Base-by-base conservation (phyloP, 2,888 invertebrate species). In the Diarsia brunnea region DNA sequence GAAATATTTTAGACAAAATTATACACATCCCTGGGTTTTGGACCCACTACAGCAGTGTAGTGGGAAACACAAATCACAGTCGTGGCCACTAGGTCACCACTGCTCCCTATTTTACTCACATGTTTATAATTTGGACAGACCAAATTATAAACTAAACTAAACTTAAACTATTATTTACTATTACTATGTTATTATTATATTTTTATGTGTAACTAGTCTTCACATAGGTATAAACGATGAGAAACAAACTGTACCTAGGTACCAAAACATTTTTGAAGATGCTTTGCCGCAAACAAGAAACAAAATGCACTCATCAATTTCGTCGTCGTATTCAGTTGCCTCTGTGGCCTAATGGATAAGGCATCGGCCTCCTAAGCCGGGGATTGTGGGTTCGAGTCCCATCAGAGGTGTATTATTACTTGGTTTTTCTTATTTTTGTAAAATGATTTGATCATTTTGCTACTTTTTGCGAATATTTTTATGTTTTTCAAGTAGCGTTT, bases 341-440 rank as follows among this genome's bases (percentile, higher is more conserved):
- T 97, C 97, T 97, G 97, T 97, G 97, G 97, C 97, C 97, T 97
- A 97, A 97, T 97, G 97, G 97, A 97, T 97, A 97, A 97, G 97
- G 97, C 97, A 97, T 97, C 97, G 97, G 97, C 97, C 97, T 97
- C 97, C 97, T 97, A 97, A 97, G 97, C 97, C 97, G 97, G 97
- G 97, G 97, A 97, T 97, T 97, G 97, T 97, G 97, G 97, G 97
- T 97, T 97, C 97, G 97, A 97, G 97, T 97, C 97, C 97, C 65
- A 65, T 14, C 66, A 65, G 24, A 24, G 14, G 49, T 38, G 38
- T 38, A 38, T 0, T 0, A 38, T 38, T 21, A 7, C 21, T 61
- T 5, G 21, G 10, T 11, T 60, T 60, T 19, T 43, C 61, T 14
- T 8, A 53, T 27, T 53, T 53, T 27, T 5, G 1, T 24, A 4